phyloP scores from a whole-genome alignment of 1,140 invertebrate species.

The Holotrichia oblita region DNA sequence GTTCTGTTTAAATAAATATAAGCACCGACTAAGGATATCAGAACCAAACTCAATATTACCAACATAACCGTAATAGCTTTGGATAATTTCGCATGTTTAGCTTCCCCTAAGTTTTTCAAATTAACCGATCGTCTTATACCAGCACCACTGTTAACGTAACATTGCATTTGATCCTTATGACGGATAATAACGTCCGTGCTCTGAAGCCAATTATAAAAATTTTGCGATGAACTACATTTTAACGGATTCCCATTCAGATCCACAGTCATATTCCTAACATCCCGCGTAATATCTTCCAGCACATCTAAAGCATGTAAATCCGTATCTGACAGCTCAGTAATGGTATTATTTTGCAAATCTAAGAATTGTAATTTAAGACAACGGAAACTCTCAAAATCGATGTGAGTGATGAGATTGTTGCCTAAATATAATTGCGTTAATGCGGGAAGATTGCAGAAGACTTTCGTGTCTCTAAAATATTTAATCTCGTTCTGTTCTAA shows the following conservation, averaged over 20 bases:
- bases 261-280: constrained; percentile 68
- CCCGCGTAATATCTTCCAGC: constrained; percentile 38
- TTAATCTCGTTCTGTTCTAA: constrained; percentile 83
- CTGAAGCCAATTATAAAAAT: constrained; percentile 72
- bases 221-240: constrained; percentile 70
- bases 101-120: constrained; percentile 60
- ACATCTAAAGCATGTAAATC: constrained; percentile 70
- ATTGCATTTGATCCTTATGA: constrained; percentile 67
- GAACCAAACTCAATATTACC: constrained; percentile 66
- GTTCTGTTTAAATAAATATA: constrained; percentile 70
- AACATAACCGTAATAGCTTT: constrained; percentile 66
- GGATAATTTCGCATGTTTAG: constrained; percentile 57
- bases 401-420: constrained; percentile 69
- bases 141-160: constrained; percentile 57
- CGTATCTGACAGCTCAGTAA: constrained; percentile 66
- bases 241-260: constrained; percentile 77
- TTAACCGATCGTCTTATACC: constrained; percentile 58
- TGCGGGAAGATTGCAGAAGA: constrained; percentile 77
- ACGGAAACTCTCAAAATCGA: constrained; percentile 76
- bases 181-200: constrained; percentile 70
- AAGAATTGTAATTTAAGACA: constrained; percentile 73
- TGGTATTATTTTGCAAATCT: constrained; percentile 77
- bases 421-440: constrained; percentile 76
- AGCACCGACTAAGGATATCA: constrained; percentile 65
- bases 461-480: constrained; percentile 69